Evolutionary conservation across 2,888 invertebrate species (phyloP), one percentile per base, ranked within the genome.

Genomic region (Lepetodrilus schrolli): DNA sequence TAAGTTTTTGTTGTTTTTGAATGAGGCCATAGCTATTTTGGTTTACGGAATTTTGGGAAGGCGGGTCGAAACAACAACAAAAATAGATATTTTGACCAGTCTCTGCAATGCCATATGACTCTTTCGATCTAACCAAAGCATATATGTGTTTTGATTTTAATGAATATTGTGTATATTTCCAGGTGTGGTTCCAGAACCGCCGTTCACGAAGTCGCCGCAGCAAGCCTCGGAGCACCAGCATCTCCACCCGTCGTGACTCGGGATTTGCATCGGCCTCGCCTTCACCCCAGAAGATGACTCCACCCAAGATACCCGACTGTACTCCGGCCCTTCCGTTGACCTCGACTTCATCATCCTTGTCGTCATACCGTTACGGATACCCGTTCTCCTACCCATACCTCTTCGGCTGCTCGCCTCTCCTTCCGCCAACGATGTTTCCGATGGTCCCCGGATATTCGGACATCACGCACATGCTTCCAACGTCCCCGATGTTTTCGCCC

Each of bases 101-200:
- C n/a, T n/a, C n/a, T n/a, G n/a, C n/a, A n/a, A n/a, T n/a, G n/a
- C n/a, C n/a, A n/a, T n/a, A n/a, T n/a, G n/a, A n/a, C n/a, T n/a
- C n/a, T n/a, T n/a, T n/a, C n/a, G n/a, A n/a, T n/a, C n/a, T n/a
- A n/a, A n/a, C n/a, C n/a, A n/a, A n/a, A n/a, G n/a, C n/a, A n/a
- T n/a, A n/a, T n/a, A n/a, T n/a, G n/a, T n/a, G n/a, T n/a, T n/a
- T n/a, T n/a, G n/a, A n/a, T n/a, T n/a, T n/a, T n/a, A n/a, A n/a
- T n/a, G n/a, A n/a, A n/a, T n/a, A n/a, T n/a, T n/a, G n/a, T n/a
- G n/a, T n/a, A n/a, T 20, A 13, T 4, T 23, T 38, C 5, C 51
- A 73, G 73, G 73, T 73, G 4, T 73, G 73, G 73, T 73, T 73
- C 43, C 73, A 73, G 36, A 73, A 73, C 69, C 47, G 73, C 30